These are phyloP conservation scores for Masnerella sp. DNA, from an alignment of 2,888 invertebrate species.

Conservation along the genomic window DNA sequence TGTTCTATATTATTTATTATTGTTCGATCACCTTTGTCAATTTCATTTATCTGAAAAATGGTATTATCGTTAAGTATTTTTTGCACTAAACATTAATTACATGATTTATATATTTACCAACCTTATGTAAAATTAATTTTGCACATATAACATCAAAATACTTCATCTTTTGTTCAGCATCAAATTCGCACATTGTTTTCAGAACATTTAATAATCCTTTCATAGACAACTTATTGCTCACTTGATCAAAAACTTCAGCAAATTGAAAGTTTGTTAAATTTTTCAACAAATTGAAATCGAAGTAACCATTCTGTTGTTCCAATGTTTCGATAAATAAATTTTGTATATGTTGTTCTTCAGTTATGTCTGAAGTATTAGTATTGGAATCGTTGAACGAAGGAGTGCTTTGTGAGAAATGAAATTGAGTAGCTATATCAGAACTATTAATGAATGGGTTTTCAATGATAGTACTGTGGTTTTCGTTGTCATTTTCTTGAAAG, in stretches of 20 bases:
- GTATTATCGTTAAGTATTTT: not conserved
- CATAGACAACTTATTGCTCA: conserved; percentile 63
- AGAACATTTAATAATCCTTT: conserved; percentile 68
- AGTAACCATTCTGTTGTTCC: conserved; percentile 63
- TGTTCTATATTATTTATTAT: conserved; percentile 63
- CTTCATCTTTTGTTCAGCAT: conserved; percentile 63
- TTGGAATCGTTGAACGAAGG: not conserved
- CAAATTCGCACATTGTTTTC: conserved; percentile 63
- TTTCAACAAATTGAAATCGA: conserved; percentile 63
- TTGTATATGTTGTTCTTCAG: conserved; percentile 53
- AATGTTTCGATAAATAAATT: conserved; percentile 66
- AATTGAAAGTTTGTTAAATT: conserved; percentile 64
- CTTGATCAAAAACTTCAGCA: conserved; percentile 56
- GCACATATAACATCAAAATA: conserved; percentile 65
- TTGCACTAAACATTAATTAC: too few species aligned
- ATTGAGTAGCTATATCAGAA: conserved; percentile 35
- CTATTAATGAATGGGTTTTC: too few species aligned
- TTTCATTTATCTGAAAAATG: conserved; percentile 62
- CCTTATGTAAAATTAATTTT: conserved; percentile 68
- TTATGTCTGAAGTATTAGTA: not conserved
- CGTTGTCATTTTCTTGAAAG: too few species aligned
- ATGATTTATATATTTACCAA: too few species aligned
- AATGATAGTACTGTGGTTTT: too few species aligned
- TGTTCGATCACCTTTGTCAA: conserved; percentile 65
- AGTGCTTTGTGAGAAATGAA: conserved; percentile 33